Base-by-base conservation (phyloP, 1,140 invertebrate species). In the Metaphire vulgaris region DNA sequence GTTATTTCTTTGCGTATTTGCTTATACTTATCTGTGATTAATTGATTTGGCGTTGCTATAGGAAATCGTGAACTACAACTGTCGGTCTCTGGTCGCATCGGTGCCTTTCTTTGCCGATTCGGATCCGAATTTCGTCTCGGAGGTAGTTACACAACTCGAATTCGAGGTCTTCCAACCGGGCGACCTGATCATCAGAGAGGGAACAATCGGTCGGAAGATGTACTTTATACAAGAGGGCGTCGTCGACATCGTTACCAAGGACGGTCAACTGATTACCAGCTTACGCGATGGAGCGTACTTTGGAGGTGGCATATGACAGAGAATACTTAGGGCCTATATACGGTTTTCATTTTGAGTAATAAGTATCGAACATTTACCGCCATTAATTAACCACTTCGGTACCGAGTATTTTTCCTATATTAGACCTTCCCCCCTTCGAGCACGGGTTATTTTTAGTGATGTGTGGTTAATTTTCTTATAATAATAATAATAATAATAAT, bases 211-310 rank as follows among this genome's bases (percentile, higher is more conserved):
- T 81, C 95, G 92, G 81, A 98, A 98, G 88, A 99, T 98, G 96
- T 99, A 97, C 87, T 98, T 98, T 89, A 98, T 98, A 82, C 96
- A 98, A 89, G 96, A 98, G 88, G 96, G 95, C 14, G 96, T 98
- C 79, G 96, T 99, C 56, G 96, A 98, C 87, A 98, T 98, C 81
- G 83, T 86, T 26, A 86, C 84, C 6, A 97, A 96, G 91, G 92
- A 96, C 84, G 95, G 95, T 65, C 95, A 98, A 86, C 95, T 98
- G 26, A 95, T 95, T 33, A 98, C 97, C 26, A 96, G 93, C 81
- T 88, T 98, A n/a, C 96, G 93, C 71, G 97, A 98, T 84, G 96
- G 97, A 73, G 98, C 96, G 33, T 98, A 98, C 87, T 98, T 99
- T 87, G 96, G 96, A 81, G 97, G 85, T 86, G 79, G 70, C 73